Base-by-base conservation (phyloP, 2,888 invertebrate species). In the Shargacucullia verbasci region DNA sequence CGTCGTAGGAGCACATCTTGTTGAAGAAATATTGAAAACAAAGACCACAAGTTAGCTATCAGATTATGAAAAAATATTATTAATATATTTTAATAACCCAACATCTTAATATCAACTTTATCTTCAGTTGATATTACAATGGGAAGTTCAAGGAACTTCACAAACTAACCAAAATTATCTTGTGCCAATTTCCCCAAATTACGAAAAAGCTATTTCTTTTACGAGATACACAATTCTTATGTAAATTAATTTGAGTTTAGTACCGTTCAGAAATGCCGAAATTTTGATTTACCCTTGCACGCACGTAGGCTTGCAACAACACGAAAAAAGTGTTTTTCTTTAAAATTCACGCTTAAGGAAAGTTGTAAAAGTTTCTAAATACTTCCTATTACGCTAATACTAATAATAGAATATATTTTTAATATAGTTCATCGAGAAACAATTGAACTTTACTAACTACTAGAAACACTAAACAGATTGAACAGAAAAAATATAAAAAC, bases 251-350 rank as follows among this genome's bases (percentile, higher is more conserved):
- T 76, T 69, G 40, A 45, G 59, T 71, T 71, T 56, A 38, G 25
- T 52, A 64, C 11, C 12, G 39, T 50, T 60, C 43, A n/a, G n/a
- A n/a, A n/a, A n/a, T 48, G 46, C 35, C 37, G 39, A 53, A 65
- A 69, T 73, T n/a, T 75, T 72, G 56, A 80, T 80, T 75, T 56
- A 45, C 52, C 46, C 54, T 48, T 58, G 54, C 80, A 80, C 80
- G 80, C 80, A 80, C 80, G 44, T 41, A 38, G 41, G 7, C 49
- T 47, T 29, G 25, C 33, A 59, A 44, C 38, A 12, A 14, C 34
- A 48, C 39, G 35, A 15, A 33, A 47, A 29, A 53, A 49, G 39
- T n/a, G 47, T 67, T 37, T 33, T 15, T 2, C 44, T 59, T 48
- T 33, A 49, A 3, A 55, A 55, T 0, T 1, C 2, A 20, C 20